phyloP scores from a whole-genome alignment of 2,888 invertebrate species.

The Dyspetes luteomarginatus region DNA sequence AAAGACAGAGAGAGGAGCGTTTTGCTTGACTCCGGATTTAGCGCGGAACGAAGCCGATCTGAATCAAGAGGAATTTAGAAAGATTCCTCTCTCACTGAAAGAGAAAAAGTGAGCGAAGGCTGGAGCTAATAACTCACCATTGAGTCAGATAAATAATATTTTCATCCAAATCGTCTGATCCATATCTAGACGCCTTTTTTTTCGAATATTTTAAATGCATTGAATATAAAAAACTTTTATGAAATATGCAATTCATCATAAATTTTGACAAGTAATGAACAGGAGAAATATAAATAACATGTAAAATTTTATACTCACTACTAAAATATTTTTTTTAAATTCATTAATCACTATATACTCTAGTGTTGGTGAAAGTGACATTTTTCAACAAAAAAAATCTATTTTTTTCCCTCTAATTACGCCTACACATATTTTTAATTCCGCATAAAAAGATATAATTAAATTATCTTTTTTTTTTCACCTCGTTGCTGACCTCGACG shows the following conservation, averaged over 20 bases:
- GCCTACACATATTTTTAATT: background rate
- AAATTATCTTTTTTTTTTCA: background rate
- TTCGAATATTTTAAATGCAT: background rate
- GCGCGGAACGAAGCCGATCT: slow-evolving; percentile 51
- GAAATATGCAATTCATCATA: background rate
- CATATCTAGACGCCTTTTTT: background rate
- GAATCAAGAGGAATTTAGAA: slow-evolving; percentile 33
- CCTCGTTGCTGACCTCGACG: background rate
- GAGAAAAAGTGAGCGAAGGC: background rate
- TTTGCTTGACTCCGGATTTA: slow-evolving; percentile 50
- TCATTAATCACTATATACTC: background rate
- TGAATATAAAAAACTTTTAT: background rate
- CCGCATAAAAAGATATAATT: background rate
- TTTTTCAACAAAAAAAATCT: background rate
- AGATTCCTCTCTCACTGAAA: slow-evolving; percentile 18
- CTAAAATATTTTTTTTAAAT: background rate
- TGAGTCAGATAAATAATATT: slow-evolving; percentile 34
- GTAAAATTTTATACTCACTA: background rate
- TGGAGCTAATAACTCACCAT: slow-evolving; percentile 33
- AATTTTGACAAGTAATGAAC: background rate
- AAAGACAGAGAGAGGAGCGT: background rate
- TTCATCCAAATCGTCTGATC: slow-evolving; percentile 1
- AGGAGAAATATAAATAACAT: background rate
- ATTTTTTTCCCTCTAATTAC: background rate
- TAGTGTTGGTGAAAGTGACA: background rate